Evolutionary conservation across 2,113 vertebrate genomes (phyloP), one percentile per base, ranked within the genome.

Genomic region (Marcusenius ussheri): DNA sequence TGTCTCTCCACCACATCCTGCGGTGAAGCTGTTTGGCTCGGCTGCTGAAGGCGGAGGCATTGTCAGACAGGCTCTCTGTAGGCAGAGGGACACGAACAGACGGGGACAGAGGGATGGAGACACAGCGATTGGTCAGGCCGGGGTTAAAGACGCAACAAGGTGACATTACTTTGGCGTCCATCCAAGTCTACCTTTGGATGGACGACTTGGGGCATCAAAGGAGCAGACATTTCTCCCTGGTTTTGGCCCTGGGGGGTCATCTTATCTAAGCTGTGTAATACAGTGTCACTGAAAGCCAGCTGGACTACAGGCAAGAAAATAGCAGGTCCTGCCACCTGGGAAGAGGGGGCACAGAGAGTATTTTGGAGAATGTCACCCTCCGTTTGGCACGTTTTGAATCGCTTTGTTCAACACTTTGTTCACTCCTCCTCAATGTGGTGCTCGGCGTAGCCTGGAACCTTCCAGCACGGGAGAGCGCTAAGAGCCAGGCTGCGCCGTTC

Each of bases 1-100:
- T 98, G 90, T 98, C 98, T 90, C 97, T 96, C 98, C 98, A 99
- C 98, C 98, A 99, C 98, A 99, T 99, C 91, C 99, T 97, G 93
- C 98, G 95, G 92, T 98, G 97, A 89, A 99, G 97, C 88, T 99
- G 98, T 94, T 99, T 99, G 95, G 98, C 97, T 96, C 98, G 97
- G 95, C 97, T 99, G 94, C 98, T 99, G 94, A 99, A 99, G 89
- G 98, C 98, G 66, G 98, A 98, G 9, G 98, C 98, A 2, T 99
- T 98, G 95, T 99, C 98, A 45, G 98, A 99, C 88, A 99, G 96
- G 93, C 98, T 99, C 95, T 99, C 98, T 99, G 21, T 89, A 90
- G 50, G 1, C 91, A 93, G 93, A 89, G 35, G 77, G 90, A 39
- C 46, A 88, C 91, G 84, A 19, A 89, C 83, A 91, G 90, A 94